Evolutionary conservation across 2,888 invertebrate species (phyloP).

Genomic region (Nymphalis polychloros): DNA sequence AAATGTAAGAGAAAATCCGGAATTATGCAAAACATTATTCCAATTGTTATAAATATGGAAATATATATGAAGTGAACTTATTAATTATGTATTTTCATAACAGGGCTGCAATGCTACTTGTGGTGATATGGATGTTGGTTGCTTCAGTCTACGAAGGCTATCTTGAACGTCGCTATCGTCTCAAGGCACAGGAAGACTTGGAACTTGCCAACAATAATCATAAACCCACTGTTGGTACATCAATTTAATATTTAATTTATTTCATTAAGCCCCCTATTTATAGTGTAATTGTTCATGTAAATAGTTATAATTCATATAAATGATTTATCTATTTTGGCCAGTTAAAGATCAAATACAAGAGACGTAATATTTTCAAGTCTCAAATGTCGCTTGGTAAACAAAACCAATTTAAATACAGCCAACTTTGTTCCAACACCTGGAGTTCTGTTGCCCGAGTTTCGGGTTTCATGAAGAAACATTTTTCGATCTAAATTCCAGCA

Average conservation of each 20-base stretch:
- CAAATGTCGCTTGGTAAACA: not conserved
- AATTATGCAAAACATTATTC: not conserved
- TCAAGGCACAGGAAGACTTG: conserved; percentile 66
- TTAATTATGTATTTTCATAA: conserved; percentile 40
- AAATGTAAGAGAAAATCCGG: not conserved
- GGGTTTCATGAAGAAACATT: not conserved
- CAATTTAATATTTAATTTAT: conserved; percentile 16
- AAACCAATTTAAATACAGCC: not conserved
- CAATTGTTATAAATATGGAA: not conserved
- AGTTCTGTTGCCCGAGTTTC: not conserved
- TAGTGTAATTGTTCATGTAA: not conserved
- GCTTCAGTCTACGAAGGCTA: conserved; percentile 85
- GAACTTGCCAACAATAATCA: conserved; percentile 73
- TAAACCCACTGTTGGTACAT: conserved; percentile 70
- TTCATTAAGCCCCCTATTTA: not conserved
- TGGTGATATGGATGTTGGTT: conserved; percentile 80
- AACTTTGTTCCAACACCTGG: not conserved
- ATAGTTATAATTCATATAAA: not conserved
- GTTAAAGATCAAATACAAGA: not conserved
- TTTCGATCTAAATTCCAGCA: conserved; percentile 8
- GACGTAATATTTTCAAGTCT: not conserved
- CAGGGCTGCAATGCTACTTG: conserved; percentile 77
- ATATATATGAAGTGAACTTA: not conserved
- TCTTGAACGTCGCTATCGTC: conserved; percentile 69
- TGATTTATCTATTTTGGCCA: not conserved